phyloP scores from a whole-genome alignment of 2,797 vertebrate genomes.

The Champsocephalus gunnari region DNA sequence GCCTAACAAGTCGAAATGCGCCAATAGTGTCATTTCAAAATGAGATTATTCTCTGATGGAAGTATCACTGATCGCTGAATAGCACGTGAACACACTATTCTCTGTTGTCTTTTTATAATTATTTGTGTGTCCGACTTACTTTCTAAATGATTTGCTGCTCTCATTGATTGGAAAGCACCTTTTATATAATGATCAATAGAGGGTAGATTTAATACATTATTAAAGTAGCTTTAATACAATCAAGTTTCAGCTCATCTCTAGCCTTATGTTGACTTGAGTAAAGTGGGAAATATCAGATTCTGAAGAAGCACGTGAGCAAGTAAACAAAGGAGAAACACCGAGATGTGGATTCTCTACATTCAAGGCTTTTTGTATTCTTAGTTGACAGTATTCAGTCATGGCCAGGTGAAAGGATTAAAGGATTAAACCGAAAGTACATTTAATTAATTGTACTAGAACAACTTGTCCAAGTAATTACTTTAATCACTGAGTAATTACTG shows the following conservation, averaged over 20 bases:
- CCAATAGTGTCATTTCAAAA: background rate
- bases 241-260: background rate
- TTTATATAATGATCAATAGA: background rate
- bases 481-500: background rate
- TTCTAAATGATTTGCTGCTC: background rate
- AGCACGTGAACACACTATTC: background rate
- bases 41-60: too few species aligned
- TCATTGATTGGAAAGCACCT: background rate
- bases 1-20: too few species aligned
- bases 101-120: too few species aligned
- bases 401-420: background rate
- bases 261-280: background rate
- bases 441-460: background rate
- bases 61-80: background rate
- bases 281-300: background rate
- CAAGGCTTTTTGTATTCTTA: background rate
- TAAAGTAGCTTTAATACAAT: background rate
- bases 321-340: background rate
- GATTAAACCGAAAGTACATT: too few species aligned
- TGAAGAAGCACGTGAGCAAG: background rate
- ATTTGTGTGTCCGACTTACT: too few species aligned
- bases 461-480: background rate
- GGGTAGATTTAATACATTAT: background rate
- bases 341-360: too few species aligned
- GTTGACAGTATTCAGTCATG: background rate